Evolutionary conservation across 1,140 invertebrate species (phyloP), one percentile per base, ranked within the genome.

Genomic region (Oscheius sp.): DNA sequence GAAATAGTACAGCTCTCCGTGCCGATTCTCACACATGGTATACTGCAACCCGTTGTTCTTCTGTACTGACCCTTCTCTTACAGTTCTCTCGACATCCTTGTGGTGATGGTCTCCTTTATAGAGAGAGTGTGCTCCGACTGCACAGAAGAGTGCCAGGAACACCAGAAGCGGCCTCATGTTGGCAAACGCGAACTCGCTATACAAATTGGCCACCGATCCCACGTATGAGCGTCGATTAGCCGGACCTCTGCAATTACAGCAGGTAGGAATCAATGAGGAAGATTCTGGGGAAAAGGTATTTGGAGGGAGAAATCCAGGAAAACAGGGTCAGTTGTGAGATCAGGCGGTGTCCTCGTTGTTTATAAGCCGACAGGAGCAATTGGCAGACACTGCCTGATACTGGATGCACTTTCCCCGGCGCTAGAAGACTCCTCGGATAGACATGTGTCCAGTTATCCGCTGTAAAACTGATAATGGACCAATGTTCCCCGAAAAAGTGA

Each of bases 211-310:
- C 20, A 29, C 59, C 15, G 72, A 74, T 68, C 49, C 58, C 23
- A 59, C 64, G 26, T 74, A 73, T 34, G 72, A 74, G 59, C 23
- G 63, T 10, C 34, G 59, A 31, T 38, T 65, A n/a, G 29, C 72
- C 3, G 72, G 72, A 15, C 72, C 72, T 20, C 45, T 74, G 35
- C 65, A 74, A 26, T 68, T 74, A 36, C 52, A 52, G 28, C 72
- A 74, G 65, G 72, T 74, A 62, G 38, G 38, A n/a, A 42, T 10
- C n/a, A 42, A 4, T 20, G 4, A 35, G 15, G 3, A 38, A 35
- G 55, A 35, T 1, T 10, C n/a, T 18, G 2, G 20, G 13, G n/a
- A 3, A 61, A 52, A 18, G 29, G 20, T 2, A 15, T 10, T 31
- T 67, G 26, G 18, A 58, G 26, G n/a, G 0, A 42, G n/a, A 7